Evolutionary conservation across 2,888 invertebrate genomes (phyloP).

Genomic region (Meiosimyza decipiens): DNA sequence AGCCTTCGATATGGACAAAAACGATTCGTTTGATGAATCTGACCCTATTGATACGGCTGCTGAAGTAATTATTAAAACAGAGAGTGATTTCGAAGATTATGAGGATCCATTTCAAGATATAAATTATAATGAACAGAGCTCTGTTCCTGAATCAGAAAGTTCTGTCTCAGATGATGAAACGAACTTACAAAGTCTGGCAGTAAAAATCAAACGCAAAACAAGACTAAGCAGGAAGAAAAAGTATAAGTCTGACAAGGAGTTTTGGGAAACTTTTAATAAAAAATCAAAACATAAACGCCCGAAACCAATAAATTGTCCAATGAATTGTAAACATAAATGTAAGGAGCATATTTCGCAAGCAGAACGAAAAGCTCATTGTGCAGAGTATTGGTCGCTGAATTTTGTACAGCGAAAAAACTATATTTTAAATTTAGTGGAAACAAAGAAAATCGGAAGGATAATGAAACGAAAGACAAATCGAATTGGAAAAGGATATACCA

Average conservation of each 20-base stretch:
- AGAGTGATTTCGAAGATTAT: constrained; percentile 33
- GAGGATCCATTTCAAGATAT: background rate
- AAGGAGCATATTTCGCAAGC: constrained; percentile 39
- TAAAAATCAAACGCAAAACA: too few species aligned
- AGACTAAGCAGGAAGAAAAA: too few species aligned
- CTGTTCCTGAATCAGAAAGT: background rate
- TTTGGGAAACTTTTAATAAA: constrained; percentile 6
- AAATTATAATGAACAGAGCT: constrained; percentile 19
- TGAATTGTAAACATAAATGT: constrained; percentile 44
- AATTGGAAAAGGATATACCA: constrained; percentile 37
- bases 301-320: constrained; percentile 39
- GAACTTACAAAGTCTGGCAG: background rate
- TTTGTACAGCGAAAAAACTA: constrained; percentile 40
- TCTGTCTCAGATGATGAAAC: background rate
- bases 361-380: constrained; percentile 39
- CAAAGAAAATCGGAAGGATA: constrained; percentile 39
- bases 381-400: constrained; percentile 42
- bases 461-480: constrained; percentile 37
- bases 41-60: constrained; percentile 36
- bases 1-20: constrained; percentile 22
- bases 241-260: background rate
- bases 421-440: constrained; percentile 37
- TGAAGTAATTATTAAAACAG: constrained; percentile 31
- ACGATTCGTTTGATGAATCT: constrained; percentile 6
- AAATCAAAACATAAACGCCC: constrained; percentile 29